phyloP scores from a whole-genome alignment of 2,888 invertebrate species.

The Athalia cordata region DNA sequence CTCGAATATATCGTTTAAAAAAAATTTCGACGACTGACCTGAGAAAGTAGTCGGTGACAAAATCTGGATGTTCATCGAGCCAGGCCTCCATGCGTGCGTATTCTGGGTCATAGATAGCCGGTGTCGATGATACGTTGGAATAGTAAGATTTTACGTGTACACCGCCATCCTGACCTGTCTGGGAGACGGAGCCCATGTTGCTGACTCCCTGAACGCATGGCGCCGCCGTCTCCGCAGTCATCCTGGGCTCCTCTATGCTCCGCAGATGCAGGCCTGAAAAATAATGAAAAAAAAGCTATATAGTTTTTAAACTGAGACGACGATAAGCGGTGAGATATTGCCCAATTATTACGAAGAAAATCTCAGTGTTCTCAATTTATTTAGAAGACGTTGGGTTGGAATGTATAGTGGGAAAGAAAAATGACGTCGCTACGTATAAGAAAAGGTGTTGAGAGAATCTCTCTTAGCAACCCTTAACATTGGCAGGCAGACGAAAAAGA shows the following conservation, averaged over 20 bases:
- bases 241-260: conserved; percentile 88
- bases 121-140: conserved; percentile 56
- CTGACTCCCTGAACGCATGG: conserved; percentile 78
- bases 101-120: conserved; percentile 84
- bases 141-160: conserved; percentile 72
- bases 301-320: neutral
- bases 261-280: conserved; percentile 87
- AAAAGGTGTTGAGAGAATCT: no score
- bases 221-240: conserved; percentile 80
- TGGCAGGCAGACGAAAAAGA: neutral
- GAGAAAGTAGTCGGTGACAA: conserved; percentile 95
- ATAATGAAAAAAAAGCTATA: conserved; percentile 65
- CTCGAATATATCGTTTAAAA: no score
- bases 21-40: conserved; percentile 80
- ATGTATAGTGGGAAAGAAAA: no score
- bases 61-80: conserved; percentile 97
- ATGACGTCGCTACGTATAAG: no score
- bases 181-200: conserved; percentile 71
- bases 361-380: no score
- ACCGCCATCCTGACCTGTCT: conserved; percentile 64
- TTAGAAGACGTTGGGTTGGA: no score
- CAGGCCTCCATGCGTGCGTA: conserved; percentile 94
- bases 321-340: neutral
- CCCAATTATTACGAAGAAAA: no score
- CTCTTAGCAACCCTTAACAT: neutral